Base-by-base conservation (phyloP, 2,113 vertebrate species). In the Leptobrachium ailaonicum region DNA sequence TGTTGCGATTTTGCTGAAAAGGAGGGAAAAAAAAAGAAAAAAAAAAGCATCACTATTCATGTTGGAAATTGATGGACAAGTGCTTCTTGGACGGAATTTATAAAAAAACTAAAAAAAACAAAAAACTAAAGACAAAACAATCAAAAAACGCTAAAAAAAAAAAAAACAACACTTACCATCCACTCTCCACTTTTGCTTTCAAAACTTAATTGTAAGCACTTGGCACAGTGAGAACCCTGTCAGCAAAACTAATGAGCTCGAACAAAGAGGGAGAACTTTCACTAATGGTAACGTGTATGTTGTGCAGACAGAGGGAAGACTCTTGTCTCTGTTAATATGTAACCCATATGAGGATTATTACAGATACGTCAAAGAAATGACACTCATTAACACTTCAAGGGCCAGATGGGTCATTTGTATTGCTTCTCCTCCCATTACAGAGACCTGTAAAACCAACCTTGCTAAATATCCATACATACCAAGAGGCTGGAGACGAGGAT, bases 21-120 rank as follows among this genome's bases (percentile, higher is more conserved):
- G 82, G 90, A 92, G 87, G 71, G 87, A 83, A 89, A 93, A 32
- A 32, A 32, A 32, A 32, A 32, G 1, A 32, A 32, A 32, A 32
- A 32, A 32, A 88, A 80, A 73, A 80, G 66, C 42, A 81, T 75
- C 72, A 81, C 79, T 81, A 62, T 81, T 81, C 79, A 81, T 81
- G 74, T 75, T 75, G 20, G 67, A 81, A 92, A 92, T 94, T 92
- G 91, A 91, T 87, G 90, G 90, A 94, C 91, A 94, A 92, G 91
- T 91, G 92, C 92, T 94, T 92, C 92, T 94, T 93, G 93, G 93
- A 93, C 91, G 83, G 92, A 92, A 91, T 89, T 85, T 85, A 60
- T 75, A 44, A 70, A 69, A 81, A 75, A 32, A 53, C 14, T 50
- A 9, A 66, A 32, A 66, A 3, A 66, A 32, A 66, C n/a, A 32